These are phyloP conservation scores for Sula dactylatra DNA, from an alignment of 2,113 vertebrate species.

Conservation along the genomic window DNA sequence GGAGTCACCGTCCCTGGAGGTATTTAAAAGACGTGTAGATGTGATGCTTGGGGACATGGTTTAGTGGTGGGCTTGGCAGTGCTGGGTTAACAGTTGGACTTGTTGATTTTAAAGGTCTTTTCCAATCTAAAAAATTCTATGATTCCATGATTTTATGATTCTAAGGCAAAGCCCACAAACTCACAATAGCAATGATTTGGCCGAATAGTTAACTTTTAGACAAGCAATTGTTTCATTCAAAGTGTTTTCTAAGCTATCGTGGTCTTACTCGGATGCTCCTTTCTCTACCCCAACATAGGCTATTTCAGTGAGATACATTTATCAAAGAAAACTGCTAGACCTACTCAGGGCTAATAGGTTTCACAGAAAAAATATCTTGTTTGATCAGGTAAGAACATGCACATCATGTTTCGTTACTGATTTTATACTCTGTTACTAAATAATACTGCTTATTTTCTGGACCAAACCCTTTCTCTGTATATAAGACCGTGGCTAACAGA, in stretches of 20 bases:
- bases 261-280: neutral
- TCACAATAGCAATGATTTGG: conserved; percentile 25
- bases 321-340: neutral
- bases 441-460: neutral
- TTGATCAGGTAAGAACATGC: neutral
- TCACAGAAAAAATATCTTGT: neutral
- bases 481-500: neutral
- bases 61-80: too few species aligned
- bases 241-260: neutral
- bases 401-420: neutral
- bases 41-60: too few species aligned
- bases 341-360: neutral
- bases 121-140: too few species aligned
- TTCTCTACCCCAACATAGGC: neutral
- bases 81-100: too few species aligned
- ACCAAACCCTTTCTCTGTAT: neutral
- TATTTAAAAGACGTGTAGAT: too few species aligned
- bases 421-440: neutral
- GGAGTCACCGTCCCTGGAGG: too few species aligned
- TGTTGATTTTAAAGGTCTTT: too few species aligned
- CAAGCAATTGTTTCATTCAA: neutral
- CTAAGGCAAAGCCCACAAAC: neutral
- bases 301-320: neutral
- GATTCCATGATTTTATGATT: too few species aligned
- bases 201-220: conserved; percentile 38